Percentiles rank a stretch among this genome's conserved stretches.
phyloP scores from a whole-genome alignment of 1,140 invertebrate species.

The Cydia strobilella region DNA sequence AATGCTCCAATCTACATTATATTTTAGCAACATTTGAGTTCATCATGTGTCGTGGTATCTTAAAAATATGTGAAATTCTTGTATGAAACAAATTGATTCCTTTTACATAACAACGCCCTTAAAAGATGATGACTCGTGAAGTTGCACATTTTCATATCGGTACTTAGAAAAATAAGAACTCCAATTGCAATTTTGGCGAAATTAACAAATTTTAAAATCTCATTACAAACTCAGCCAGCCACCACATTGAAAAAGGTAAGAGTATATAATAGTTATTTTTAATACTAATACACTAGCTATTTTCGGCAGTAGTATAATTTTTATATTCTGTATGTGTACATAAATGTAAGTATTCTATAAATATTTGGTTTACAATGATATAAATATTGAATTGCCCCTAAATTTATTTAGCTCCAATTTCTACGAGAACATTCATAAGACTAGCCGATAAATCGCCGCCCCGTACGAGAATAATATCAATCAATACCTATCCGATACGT shows the following conservation, averaged over 20 bases:
- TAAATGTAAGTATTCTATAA: constrained; percentile 35
- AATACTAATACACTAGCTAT: constrained; percentile 51
- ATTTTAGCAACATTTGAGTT: too few relatives aligned
- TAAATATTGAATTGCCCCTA: constrained; percentile 44
- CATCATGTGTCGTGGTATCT: too few relatives aligned
- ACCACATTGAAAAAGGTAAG: constrained; percentile 24
- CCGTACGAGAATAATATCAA: constrained; percentile 40
- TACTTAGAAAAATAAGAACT: neutral
- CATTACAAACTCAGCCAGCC: neutral
- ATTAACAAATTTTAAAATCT: neutral
- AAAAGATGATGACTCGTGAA: neutral
- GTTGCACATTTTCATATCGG: neutral
- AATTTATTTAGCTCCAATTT: constrained; percentile 22
- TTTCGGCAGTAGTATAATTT: constrained; percentile 45
- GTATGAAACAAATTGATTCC: neutral
- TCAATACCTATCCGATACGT: constrained; percentile 43
- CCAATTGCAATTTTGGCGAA: neutral
- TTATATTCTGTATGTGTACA: constrained; percentile 40
- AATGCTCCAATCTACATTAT: too few relatives aligned
- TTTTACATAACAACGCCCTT: neutral
- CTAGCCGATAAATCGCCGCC: constrained; percentile 51
- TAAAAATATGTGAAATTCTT: neutral
- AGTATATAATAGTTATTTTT: constrained; percentile 37
- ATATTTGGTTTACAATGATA: constrained; percentile 60
- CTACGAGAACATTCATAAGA: constrained; percentile 41